These are phyloP conservation scores for Caenorhabditis sp. DNA, from an alignment of 2,888 invertebrate genomes.

Conservation along the genomic window DNA sequence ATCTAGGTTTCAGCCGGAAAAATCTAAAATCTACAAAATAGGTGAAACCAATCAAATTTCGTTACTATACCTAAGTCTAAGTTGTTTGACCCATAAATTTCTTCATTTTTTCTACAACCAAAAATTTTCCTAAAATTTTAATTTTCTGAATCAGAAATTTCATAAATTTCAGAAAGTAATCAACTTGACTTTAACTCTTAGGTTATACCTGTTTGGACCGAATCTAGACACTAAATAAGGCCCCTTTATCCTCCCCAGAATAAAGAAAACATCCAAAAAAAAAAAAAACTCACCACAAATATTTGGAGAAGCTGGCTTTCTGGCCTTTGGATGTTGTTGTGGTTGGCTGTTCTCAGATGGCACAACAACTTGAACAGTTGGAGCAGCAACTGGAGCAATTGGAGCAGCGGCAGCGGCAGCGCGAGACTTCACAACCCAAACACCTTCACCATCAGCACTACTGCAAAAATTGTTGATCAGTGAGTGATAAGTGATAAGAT, in stretches of 20 bases:
- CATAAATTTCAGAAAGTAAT: no score
- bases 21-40: no score
- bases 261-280: background rate
- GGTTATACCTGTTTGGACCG: no score
- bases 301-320: slow-evolving; percentile 52
- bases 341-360: slow-evolving; percentile 53
- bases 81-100: no score
- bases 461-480: slow-evolving; percentile 37
- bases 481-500: background rate
- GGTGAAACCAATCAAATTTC: no score
- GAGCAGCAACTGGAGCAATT: slow-evolving; percentile 30
- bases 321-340: slow-evolving; percentile 51
- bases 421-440: slow-evolving; percentile 70
- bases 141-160: no score
- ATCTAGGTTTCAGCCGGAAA: no score
- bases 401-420: slow-evolving; percentile 48
- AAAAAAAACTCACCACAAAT: slow-evolving; percentile 55
- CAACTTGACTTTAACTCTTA: no score
- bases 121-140: no score
- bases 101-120: no score
- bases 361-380: slow-evolving; percentile 20
- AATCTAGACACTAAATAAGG: no score
- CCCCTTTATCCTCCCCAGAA: background rate
- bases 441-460: slow-evolving; percentile 64
- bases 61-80: no score